phyloP scores from a whole-genome alignment of 2,797 vertebrate genomes.

The Atherinosoma microstoma region DNA sequence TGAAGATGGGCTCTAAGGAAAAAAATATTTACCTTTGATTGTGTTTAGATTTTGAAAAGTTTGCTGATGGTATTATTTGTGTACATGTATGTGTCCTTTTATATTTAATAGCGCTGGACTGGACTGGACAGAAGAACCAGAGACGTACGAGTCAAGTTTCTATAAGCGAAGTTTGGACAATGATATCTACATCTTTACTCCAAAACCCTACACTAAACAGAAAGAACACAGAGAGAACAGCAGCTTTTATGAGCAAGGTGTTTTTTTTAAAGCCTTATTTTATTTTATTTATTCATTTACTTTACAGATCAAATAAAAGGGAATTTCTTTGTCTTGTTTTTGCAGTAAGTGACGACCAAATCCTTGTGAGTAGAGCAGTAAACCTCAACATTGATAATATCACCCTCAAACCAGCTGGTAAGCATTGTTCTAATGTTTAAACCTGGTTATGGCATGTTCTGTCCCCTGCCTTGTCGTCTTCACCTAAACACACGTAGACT shows the following conservation, averaged over 20 bases:
- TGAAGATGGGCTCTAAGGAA: background rate
- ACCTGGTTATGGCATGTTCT: conserved; percentile 13
- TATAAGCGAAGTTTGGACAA: conserved; percentile 97
- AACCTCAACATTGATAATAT: conserved; percentile 86
- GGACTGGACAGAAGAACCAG: conserved; percentile 90
- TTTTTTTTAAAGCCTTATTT: background rate
- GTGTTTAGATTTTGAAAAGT: background rate
- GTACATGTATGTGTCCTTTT: background rate
- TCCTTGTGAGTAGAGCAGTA: conserved; percentile 94
- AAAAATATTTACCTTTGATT: no score
- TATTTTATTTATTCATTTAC: background rate
- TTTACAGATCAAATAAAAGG: background rate
- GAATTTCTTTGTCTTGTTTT: conserved; percentile 24
- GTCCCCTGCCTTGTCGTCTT: background rate
- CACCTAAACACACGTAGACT: conserved; percentile 24
- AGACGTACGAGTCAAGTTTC: conserved; percentile 95
- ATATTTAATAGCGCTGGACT: conserved; percentile 87
- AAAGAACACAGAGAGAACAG: background rate
- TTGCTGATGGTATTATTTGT: background rate
- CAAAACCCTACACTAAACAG: conserved; percentile 75
- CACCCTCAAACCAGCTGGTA: conserved; percentile 93
- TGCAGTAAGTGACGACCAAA: conserved; percentile 86
- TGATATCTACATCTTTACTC: conserved; percentile 93
- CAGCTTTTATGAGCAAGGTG: background rate
- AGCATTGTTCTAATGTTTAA: conserved; percentile 43